Evolutionary conservation across 2,113 vertebrate genomes (phyloP).

Genomic region (Pseudorectes ferrugineus): DNA sequence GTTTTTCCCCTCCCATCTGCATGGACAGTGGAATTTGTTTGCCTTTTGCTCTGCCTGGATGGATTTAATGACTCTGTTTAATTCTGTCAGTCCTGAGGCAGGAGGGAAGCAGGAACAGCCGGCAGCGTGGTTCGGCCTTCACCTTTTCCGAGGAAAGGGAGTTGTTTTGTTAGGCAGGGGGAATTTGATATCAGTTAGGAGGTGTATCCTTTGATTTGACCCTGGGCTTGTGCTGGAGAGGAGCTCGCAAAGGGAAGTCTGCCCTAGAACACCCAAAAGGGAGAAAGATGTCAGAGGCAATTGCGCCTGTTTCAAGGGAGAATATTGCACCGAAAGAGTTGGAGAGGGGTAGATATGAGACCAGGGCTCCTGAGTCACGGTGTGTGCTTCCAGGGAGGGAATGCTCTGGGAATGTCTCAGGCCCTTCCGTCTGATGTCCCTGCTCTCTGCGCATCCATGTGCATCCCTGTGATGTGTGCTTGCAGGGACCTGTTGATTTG

Average conservation of each 20-base stretch:
- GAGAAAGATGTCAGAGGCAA: not conserved
- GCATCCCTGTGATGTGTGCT: not conserved
- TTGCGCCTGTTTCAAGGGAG: not conserved
- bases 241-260: not conserved
- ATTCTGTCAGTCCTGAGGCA: not conserved
- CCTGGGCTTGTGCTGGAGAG: not conserved
- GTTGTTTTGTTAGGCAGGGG: not conserved
- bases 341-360: not conserved
- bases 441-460: not conserved
- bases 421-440: not conserved
- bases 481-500: conserved; percentile 23
- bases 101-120: not conserved
- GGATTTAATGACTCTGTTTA: not conserved
- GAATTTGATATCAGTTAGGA: not conserved
- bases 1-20: not conserved
- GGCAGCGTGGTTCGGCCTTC: not conserved
- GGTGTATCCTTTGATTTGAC: not conserved
- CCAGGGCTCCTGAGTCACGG: not conserved
- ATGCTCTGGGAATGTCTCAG: not conserved
- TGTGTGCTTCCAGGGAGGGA: not conserved
- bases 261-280: not conserved
- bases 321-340: not conserved
- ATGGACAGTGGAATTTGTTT: rapidly evolving
- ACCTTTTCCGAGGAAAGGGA: not conserved
- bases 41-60: not conserved